Base-by-base conservation (phyloP, 2,113 vertebrate genomes). In the Stictonetta naevosa region DNA sequence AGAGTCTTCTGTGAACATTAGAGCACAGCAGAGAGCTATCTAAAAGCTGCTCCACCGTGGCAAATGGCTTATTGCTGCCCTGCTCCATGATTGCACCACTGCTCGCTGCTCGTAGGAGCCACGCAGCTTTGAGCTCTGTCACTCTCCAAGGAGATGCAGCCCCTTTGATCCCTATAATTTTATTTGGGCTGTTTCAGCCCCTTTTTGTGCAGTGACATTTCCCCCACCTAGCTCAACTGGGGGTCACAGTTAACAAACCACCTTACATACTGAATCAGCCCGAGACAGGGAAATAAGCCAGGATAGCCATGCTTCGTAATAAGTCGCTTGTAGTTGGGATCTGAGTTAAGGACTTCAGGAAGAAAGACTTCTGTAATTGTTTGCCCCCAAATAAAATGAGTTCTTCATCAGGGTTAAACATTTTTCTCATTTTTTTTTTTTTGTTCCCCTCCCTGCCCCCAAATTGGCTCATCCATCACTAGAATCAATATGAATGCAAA, bases 401-500 rank as follows among this genome's bases (percentile, higher is more conserved):
- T 86, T 94, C 92, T 86, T 96, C 80, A 76, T 91, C 66, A 82
- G 74, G 83, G 71, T 95, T 93, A 92, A 95, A 89, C 75, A 79
- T 89, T 97, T 93, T 86, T n/a, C n/a, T n/a, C 75, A 79, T 89
- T 97, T 93, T 86, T 89, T 97, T 93, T 86, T 31, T 34, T 59
- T 59, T 4, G 40, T 68, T 42, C 25, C 13, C 17, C 86, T 92
- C 95, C 93, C 95, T 90, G 76, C 93, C 83, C 90, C 95, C 95
- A 88, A 29, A 94, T 90, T 96, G 89, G 93, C 93, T 95, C 92
- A 95, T 96, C 96, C 95, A 97, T 96, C 92, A 90, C 91, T 94
- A 52, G 91, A 97, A 96, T 97, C 97, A 96, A 96, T 97, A 97
- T 75, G 94, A 97, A 97, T 96, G 97, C 96, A 92, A 97, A 94